Evolutionary conservation across 2,113 vertebrate species (phyloP), one percentile per base, ranked within the genome.

Genomic region (Rhinopomastus cyanomelas): DNA sequence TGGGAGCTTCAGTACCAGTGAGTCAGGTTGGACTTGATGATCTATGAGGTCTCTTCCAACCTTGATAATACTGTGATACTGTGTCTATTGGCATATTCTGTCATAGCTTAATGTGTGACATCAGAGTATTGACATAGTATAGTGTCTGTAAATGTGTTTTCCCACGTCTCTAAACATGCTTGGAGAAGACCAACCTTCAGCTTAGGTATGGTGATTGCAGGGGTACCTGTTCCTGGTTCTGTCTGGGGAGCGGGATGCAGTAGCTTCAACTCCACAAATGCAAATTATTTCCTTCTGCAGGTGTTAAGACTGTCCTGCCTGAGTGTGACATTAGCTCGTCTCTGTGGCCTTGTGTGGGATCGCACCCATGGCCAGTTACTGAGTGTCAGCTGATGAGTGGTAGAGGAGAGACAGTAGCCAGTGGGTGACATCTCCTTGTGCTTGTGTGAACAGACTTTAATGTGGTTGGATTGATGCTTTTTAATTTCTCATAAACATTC

Each of bases 331-430:
- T 21, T 10, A 22, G 42, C 26, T 92, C n/a, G 39, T 27, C 36
- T 81, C 16, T 1, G 0, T 84, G 37, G 8, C 14, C 17, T 13
- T 1, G 2, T 0, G 0, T 15, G 22, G 20, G 68, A 53, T 71
- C 53, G 12, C 44, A 39, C 67, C 80, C 8, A 7, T n/a, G 32
- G 42, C 37, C 26, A 11, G 27, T n/a, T 89, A 23, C 34, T 44
- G 62, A 27, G 7, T 6, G 10, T 23, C 30, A 57, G 46, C 32
- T 85, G 67, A 16, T 34, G 42, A 52, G 22, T 13, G 49, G 9
- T 26, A 29, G 9, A 5, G 25, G 42, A 60, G 51, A 14, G 34
- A 30, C 37, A 17, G 22, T 20, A 55, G 27, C 32, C 22, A 8
- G 34, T 18, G 26, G 6, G 25, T 29, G 34, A 1, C 5, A 4